phyloP scores from a whole-genome alignment of 2,797 vertebrate species.

The Muscicapa comitata region DNA sequence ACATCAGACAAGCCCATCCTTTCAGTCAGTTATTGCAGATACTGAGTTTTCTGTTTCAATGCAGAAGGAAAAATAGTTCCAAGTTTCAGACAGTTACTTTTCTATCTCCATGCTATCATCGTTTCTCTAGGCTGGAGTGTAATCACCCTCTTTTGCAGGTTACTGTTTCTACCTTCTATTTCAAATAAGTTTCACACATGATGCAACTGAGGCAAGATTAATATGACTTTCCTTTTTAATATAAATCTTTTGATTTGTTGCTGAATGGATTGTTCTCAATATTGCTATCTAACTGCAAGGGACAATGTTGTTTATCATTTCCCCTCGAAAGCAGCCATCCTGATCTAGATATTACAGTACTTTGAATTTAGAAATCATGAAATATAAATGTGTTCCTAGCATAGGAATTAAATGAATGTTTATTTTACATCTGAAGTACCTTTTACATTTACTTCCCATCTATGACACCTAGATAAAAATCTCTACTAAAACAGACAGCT shows the following conservation, averaged over 20 bases:
- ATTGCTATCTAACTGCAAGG: conserved; percentile 56
- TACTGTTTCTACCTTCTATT: conserved; percentile 40
- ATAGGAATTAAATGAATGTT: conserved; percentile 56
- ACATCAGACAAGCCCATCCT: conserved; percentile 15
- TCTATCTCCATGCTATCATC: background rate
- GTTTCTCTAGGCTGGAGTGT: background rate
- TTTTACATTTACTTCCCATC: conserved; percentile 25
- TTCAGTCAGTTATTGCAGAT: conserved; percentile 6
- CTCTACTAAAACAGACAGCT: background rate
- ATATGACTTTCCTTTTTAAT: conserved; percentile 49
- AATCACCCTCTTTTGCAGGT: conserved; percentile 29
- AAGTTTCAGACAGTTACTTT: conserved; percentile 5
- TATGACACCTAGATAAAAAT: conserved; percentile 29
- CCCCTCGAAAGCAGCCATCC: conserved; percentile 29
- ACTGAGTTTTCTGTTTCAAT: conserved; percentile 9
- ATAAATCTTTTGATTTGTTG: conserved; percentile 67
- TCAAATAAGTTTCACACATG: conserved; percentile 46
- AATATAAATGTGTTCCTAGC: conserved; percentile 61
- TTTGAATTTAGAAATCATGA: conserved; percentile 61
- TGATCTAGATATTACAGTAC: conserved; percentile 48
- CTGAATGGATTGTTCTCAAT: conserved; percentile 53
- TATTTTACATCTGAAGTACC: conserved; percentile 18
- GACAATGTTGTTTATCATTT: conserved; percentile 63
- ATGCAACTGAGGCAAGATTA: conserved; percentile 53
- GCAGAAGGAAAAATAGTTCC: conserved; percentile 3